Percentiles rank a stretch among this genome's conserved stretches.
Conservation (phyloP, 2,888 invertebrate genomes). For the Pyrrhia umbra region DNA sequence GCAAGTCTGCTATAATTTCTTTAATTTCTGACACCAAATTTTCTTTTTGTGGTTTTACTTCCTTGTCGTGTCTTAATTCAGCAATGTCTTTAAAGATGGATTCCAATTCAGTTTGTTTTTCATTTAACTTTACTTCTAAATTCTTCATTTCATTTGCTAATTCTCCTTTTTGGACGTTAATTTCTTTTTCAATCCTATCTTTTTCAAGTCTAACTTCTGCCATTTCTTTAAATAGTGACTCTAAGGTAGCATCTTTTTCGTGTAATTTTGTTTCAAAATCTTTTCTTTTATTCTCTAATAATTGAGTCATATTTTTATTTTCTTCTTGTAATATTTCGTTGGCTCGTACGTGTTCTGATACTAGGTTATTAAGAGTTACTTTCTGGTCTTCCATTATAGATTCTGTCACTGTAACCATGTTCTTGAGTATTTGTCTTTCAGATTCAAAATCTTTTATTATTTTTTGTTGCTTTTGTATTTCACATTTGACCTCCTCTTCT, state of each 20-base stretch:
- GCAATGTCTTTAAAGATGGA: conserved; percentile 15
- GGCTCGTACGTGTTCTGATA: conserved; percentile 68
- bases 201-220: conserved; percentile 57
- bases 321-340: conserved; percentile 69
- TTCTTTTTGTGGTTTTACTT: conserved; percentile 36
- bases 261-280: conserved; percentile 59
- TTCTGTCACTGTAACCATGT: conserved; percentile 81
- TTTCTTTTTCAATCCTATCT: conserved; percentile 50
- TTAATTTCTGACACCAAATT: conserved; percentile 52
- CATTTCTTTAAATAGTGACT: conserved; percentile 62
- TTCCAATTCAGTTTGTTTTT: conserved; percentile 28
- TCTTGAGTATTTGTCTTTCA: conserved; percentile 76
- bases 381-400: conserved; percentile 82
- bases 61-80: conserved; percentile 16
- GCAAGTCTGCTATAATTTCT: conserved; percentile 58
- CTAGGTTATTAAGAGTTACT: conserved; percentile 67
- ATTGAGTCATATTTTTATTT: conserved; percentile 60
- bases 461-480: conserved; percentile 74
- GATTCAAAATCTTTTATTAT: conserved; percentile 77
- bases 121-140: conserved; percentile 26
- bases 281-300: conserved; percentile 56
- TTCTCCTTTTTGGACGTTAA: conserved; percentile 51
- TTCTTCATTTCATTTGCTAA: conserved; percentile 28
- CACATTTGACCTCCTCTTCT: conserved; percentile 72
- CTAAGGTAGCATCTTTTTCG: conserved; percentile 64